phyloP scores from a whole-genome alignment of 2,888 invertebrate species.

The Luperina testacea region DNA sequence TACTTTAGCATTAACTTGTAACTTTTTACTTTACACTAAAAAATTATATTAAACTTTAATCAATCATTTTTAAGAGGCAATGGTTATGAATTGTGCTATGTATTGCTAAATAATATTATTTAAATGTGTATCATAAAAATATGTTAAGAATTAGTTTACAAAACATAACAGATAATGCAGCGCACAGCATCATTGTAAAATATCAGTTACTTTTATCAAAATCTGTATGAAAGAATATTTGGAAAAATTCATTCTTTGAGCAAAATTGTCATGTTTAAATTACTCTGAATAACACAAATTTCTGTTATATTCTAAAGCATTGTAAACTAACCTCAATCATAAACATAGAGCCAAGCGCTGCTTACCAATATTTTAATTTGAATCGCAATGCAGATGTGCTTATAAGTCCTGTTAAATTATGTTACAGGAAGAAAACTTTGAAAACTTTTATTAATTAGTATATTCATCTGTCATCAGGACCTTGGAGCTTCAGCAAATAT shows the following conservation, averaged over 20 bases:
- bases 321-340: slow-evolving; percentile 4
- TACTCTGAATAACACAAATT: background rate
- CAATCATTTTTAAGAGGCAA: background rate
- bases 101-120: slow-evolving; percentile 14
- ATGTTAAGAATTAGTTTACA: slow-evolving; percentile 18
- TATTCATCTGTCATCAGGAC: slow-evolving; percentile 4
- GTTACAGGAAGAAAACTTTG: slow-evolving; percentile 6
- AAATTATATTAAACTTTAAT: background rate
- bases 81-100: background rate
- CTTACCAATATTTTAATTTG: background rate
- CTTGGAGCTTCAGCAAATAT: background rate
- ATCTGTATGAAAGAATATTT: background rate
- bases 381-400: slow-evolving; percentile 33
- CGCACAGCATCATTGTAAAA: slow-evolving; percentile 25
- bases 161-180: background rate
- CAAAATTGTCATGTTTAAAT: background rate
- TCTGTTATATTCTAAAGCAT: slow-evolving; percentile 10
- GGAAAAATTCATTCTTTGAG: background rate
- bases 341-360: slow-evolving; percentile 24
- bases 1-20: background rate
- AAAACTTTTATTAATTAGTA: background rate
- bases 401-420: background rate
- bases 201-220: background rate
- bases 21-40: background rate
- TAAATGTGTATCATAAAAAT: background rate